Conservation (phyloP, 2,888 invertebrate species). For the Trachelus tabidus region DNA sequence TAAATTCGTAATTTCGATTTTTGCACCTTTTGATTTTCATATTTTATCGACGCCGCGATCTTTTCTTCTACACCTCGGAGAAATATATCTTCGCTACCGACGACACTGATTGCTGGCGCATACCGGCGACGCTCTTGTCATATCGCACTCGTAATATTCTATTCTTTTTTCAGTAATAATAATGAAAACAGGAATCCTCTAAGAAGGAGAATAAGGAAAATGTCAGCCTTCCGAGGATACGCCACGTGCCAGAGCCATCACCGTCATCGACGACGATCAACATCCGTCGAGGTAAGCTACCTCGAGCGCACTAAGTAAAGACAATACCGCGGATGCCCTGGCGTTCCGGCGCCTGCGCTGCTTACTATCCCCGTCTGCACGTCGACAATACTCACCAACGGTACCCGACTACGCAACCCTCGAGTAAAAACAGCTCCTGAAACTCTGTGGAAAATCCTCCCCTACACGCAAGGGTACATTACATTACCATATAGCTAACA, state of each 20-base stretch:
- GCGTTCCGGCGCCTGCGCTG: constrained; percentile 40
- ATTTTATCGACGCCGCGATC: background rate
- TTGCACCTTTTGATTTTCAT: background rate
- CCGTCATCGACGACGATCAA: constrained; percentile 13
- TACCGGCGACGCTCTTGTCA: background rate
- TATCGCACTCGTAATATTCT: background rate
- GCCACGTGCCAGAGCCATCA: constrained; percentile 20
- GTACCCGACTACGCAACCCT: background rate
- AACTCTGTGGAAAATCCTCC: background rate
- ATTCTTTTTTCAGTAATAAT: background rate
- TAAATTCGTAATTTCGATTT: background rate
- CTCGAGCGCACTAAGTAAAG: constrained; percentile 45
- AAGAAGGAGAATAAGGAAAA: background rate
- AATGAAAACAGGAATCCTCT: background rate
- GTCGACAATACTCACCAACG: background rate
- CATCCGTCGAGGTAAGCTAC: constrained; percentile 49
- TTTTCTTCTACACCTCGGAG: background rate
- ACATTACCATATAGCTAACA: background rate
- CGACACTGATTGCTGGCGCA: background rate
- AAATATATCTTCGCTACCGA: background rate
- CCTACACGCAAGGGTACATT: background rate
- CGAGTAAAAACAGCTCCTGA: background rate
- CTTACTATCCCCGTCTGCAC: constrained; percentile 5
- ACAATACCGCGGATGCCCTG: constrained; percentile 27
- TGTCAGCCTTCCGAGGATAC: background rate